phyloP scores from a whole-genome alignment of 2,113 vertebrate species.

The Melanocharis versteri region DNA sequence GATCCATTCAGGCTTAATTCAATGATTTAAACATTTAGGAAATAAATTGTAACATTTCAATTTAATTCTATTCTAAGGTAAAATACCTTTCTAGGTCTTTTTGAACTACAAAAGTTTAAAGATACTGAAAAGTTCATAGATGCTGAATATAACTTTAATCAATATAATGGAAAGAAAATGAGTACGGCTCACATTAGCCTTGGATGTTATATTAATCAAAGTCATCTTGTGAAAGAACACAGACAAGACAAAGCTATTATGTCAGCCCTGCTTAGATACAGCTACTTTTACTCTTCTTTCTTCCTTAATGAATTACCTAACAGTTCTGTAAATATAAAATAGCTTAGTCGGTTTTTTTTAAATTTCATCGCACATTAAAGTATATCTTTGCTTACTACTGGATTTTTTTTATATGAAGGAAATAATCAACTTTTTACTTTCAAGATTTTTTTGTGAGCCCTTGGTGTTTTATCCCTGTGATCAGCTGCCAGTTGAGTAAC shows the following conservation, averaged over 20 bases:
- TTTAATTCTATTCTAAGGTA: background rate
- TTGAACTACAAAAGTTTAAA: background rate
- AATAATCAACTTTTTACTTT: background rate
- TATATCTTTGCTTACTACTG: background rate
- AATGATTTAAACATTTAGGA: background rate
- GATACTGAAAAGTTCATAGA: background rate
- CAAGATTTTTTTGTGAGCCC: background rate
- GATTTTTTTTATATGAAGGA: background rate
- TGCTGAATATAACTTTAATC: background rate
- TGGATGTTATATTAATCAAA: background rate
- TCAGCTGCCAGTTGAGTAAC: slow-evolving; percentile 11
- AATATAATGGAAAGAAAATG: background rate
- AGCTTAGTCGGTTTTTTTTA: background rate
- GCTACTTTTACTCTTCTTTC: background rate
- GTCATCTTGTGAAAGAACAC: background rate
- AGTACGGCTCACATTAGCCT: background rate
- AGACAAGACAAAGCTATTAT: background rate
- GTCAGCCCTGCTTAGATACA: background rate
- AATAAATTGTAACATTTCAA: background rate
- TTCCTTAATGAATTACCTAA: background rate
- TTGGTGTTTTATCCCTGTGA: background rate
- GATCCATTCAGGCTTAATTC: background rate
- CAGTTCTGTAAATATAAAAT: background rate
- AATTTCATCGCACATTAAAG: background rate
- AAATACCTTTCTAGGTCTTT: background rate